Base-by-base conservation (phyloP, 1,140 invertebrate species). In the Drosophila nasuta region DNA sequence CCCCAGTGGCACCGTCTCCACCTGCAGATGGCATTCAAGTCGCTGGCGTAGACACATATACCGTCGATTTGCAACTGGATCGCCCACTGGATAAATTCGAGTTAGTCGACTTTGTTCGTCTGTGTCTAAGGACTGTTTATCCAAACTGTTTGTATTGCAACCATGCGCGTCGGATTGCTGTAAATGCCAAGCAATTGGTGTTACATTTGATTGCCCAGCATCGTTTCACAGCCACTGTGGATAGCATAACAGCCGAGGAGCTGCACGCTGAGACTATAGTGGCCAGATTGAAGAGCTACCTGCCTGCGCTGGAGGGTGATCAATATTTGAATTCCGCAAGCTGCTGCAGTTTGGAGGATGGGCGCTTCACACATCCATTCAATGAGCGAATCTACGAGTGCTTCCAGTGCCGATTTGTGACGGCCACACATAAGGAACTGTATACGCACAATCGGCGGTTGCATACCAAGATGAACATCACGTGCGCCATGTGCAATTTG, bases 401-500 rank as follows among this genome's bases (percentile, higher is more conserved):
- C 93, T 97, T 97, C 93, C 96, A 96, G 77, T 97, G 96, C 93
- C 94, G 96, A 81, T 96, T 95, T 91, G 94, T 95, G 68, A 96
- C 96, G 48, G 92, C 94, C 3, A 93, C 96, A 35, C 96, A 97
- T 82, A 97, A 97, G 93, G 96, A 97, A 92, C 93, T 97, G 8
- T 97, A 96, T 93, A 93, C 96, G 74, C 96, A 97, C 91, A 97
- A 97, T 91, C 94, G 96, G 56, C 96, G 97, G 93, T 95, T 96
- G 94, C 96, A 97, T 93, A 95, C 96, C 76, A 97, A 96, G 92
- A 95, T 96, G 28, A 95, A 96, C 66, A 93, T 97, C 43, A 92
- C 96, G 41, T 97, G 96, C 93, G 95, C 96, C 66, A 97, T 97
- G 96, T 97, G 96, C 91, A 96, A 97, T 93, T 95, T 95, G 25